Percentiles rank a stretch among this genome's conserved stretches.
These are phyloP conservation scores for Aquatica leii DNA, from an alignment of 2,888 invertebrate species.

Conservation along the genomic window DNA sequence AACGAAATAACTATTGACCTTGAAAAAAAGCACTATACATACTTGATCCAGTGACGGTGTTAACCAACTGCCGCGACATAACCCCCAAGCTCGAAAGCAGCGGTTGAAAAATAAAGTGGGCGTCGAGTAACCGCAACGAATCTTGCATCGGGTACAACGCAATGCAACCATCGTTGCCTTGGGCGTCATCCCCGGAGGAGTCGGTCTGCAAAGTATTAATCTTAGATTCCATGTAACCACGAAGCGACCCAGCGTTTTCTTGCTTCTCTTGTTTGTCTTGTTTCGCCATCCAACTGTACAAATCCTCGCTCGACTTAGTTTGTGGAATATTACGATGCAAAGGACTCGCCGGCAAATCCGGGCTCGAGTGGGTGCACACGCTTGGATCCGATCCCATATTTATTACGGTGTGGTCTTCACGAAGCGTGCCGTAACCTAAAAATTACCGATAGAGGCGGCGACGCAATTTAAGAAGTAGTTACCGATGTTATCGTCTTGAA, in stretches of 20 bases:
- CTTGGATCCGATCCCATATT: slow-evolving; percentile 74
- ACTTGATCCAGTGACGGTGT: slow-evolving; percentile 58
- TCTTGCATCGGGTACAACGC: slow-evolving; percentile 81
- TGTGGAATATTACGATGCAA: slow-evolving; percentile 52
- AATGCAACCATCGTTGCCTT: slow-evolving; percentile 68
- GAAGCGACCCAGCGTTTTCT: slow-evolving; percentile 25
- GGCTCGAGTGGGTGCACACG: slow-evolving; percentile 61
- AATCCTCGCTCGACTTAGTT: slow-evolving; percentile 70
- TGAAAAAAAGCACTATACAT: slow-evolving; percentile 32
- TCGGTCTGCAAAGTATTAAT: slow-evolving; percentile 57
- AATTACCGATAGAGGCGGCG: background rate
- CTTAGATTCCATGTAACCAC: slow-evolving; percentile 56
- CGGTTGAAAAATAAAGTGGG: slow-evolving; percentile 93
- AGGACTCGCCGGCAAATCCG: slow-evolving; percentile 58
- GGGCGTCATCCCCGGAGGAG: slow-evolving; percentile 63
- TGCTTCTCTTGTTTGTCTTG: slow-evolving; percentile 62
- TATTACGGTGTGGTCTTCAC: slow-evolving; percentile 68
- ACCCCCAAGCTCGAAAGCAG: slow-evolving; percentile 88
- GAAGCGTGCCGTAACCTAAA: slow-evolving; percentile 77
- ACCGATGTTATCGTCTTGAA: slow-evolving; percentile 60
- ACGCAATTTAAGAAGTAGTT: background rate
- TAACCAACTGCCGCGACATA: slow-evolving; percentile 83
- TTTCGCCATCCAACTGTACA: slow-evolving; percentile 97
- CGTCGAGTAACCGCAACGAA: slow-evolving; percentile 85
- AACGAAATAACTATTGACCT: slow-evolving; percentile 50